A percentile compares a stretch with the other conserved stretches of the same genome.
phyloP scores from a whole-genome alignment of 2,797 vertebrate species.

The Syngnathus acus region DNA sequence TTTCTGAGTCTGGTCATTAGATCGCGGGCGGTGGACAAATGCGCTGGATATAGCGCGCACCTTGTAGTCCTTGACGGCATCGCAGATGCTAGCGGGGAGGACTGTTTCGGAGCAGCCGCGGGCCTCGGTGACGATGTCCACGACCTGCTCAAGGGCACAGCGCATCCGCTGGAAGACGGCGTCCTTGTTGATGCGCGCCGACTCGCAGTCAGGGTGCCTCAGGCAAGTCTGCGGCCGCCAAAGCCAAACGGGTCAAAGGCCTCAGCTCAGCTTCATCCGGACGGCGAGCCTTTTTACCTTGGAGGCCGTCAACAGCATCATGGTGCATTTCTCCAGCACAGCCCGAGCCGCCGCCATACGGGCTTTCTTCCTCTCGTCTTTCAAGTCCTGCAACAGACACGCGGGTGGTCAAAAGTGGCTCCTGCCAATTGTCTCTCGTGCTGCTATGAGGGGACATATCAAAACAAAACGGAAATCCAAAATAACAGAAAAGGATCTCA shows the following conservation, averaged over 20 bases:
- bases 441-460: conserved; percentile 10
- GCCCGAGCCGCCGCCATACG: conserved; percentile 93
- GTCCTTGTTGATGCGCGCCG: conserved; percentile 92
- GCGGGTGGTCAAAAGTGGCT: conserved; percentile 19
- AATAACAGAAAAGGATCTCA: conserved; percentile 12
- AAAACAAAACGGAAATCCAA: conserved; percentile 17
- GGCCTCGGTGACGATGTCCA: conserved; percentile 92
- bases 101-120: conserved; percentile 74
- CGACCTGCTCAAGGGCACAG: conserved; percentile 90
- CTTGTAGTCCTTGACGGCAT: conserved; percentile 91
- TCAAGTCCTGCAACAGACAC: conserved; percentile 79
- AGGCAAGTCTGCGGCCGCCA: conserved; percentile 85
- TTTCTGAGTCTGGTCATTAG: no score
- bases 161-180: conserved; percentile 96
- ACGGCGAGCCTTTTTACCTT: conserved; percentile 71
- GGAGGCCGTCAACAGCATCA: conserved; percentile 98
- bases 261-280: neutral
- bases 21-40: no score
- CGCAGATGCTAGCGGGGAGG: conserved; percentile 83
- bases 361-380: conserved; percentile 97
- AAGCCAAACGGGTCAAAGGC: neutral
- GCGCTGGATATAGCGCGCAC: conserved; percentile 45
- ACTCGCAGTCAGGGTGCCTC: conserved; percentile 95
- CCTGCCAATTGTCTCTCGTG: conserved; percentile 33
- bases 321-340: conserved; percentile 96